Percentiles rank a stretch among this genome's conserved stretches.
These are phyloP conservation scores for Leucoraja ocellata DNA, from an alignment of 2,797 vertebrate genomes.

Conservation along the genomic window DNA sequence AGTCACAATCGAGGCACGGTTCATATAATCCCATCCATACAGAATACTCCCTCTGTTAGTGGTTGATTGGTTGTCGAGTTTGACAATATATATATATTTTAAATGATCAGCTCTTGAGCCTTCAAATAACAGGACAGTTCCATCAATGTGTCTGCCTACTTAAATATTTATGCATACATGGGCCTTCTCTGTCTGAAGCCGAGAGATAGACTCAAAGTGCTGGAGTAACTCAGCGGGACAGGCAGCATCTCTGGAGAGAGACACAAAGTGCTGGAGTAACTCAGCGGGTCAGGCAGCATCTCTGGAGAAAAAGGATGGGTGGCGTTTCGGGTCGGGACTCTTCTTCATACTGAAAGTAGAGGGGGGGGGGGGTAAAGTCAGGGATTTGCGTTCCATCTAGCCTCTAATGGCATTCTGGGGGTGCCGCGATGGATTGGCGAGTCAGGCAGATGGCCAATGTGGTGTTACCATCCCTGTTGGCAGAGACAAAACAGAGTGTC, in stretches of 20 bases:
- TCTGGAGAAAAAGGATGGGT: too few relatives aligned
- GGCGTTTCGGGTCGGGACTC: too few relatives aligned
- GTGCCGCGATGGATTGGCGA: not conserved
- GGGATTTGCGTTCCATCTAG: too few relatives aligned
- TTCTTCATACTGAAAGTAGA: too few relatives aligned
- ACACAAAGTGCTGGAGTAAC: too few relatives aligned
- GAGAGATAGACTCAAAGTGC: not conserved
- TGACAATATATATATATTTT: not conserved
- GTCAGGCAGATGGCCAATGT: not conserved
- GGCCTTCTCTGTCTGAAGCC: not conserved
- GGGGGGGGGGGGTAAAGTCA: too few relatives aligned
- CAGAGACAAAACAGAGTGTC: not conserved
- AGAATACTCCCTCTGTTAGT: not conserved
- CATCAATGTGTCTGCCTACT: not conserved
- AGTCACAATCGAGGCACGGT: not conserved
- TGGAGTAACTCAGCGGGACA: too few relatives aligned
- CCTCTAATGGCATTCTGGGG: not conserved
- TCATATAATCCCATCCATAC: not conserved
- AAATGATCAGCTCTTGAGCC: not conserved
- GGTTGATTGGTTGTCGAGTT: not conserved
- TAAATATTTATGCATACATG: not conserved
- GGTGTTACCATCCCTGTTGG: not conserved
- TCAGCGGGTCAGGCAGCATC: too few relatives aligned
- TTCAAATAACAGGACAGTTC: not conserved
- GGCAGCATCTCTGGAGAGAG: too few relatives aligned